phyloP scores from a whole-genome alignment of 1,140 invertebrate species.

The Brachionus rotundiformis region DNA sequence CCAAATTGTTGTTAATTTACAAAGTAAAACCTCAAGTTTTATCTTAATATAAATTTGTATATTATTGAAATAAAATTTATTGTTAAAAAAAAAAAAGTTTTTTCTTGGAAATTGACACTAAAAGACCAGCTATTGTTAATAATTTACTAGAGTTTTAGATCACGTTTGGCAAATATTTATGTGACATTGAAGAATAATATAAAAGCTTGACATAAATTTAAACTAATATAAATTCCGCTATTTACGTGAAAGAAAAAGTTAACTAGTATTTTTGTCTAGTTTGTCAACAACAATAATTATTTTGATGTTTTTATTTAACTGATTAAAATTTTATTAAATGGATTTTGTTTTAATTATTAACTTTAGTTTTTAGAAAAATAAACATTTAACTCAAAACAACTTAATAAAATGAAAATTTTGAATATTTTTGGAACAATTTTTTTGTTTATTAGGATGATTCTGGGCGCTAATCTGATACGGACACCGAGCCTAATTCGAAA shows the following conservation, averaged over 20 bases:
- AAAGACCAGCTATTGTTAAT: no score
- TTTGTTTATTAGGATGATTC: neutral
- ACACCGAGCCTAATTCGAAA: neutral
- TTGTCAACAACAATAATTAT: no score
- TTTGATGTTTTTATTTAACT: no score
- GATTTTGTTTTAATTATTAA: no score
- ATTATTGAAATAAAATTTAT: slow-evolving; percentile 23
- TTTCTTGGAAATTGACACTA: no score
- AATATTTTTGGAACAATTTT: neutral
- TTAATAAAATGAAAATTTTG: neutral
- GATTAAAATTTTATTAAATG: no score
- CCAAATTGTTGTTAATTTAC: slow-evolving; percentile 29
- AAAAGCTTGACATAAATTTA: neutral
- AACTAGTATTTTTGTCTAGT: no score
- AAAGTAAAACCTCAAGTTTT: neutral
- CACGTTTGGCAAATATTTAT: slow-evolving; percentile 8
- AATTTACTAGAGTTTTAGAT: neutral
- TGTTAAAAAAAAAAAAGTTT: no score
- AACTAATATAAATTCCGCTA: neutral
- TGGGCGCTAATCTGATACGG: neutral
- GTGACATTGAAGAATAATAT: neutral
- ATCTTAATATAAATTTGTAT: neutral
- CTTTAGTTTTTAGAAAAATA: neutral
- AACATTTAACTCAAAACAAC: neutral
- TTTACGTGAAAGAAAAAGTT: neutral